Evolutionary conservation across 2,113 vertebrate genomes (phyloP), one percentile per base, ranked within the genome.

Genomic region (Phoenicopterus ruber): DNA sequence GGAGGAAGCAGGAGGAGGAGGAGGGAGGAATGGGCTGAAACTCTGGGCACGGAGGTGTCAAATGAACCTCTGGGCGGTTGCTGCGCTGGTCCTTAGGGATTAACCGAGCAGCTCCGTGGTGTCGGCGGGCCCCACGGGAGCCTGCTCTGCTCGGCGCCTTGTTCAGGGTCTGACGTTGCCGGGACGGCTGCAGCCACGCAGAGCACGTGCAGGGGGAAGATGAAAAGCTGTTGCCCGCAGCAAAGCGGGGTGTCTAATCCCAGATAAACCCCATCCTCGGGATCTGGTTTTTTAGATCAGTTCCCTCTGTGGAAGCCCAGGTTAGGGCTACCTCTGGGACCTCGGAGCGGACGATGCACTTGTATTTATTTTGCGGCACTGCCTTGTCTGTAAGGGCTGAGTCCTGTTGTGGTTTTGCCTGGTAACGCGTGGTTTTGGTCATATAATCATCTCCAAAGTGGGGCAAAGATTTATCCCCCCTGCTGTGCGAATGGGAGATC

Each of bases 301-400:
- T 32, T 86, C 59, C 38, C n/a, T 14, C 2, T 1, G 6, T 42
- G 40, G 25, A 47, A 81, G 52, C 7, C 29, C 34, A 55, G 40
- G n/a, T 67, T 55, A n/a, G 54, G 31, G 63, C 28, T 63, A 2
- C 13, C 70, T 42, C 42, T 57, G 31, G 57, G 63, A 58, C 42
- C 52, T 66, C 0, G 2, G 26, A 24, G 24, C 0, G 0, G 42
- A 18, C 0, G 1, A 19, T n/a, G 47, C 31, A 32, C 18, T 62
- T 58, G 3, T 3, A 6, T 52, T 46, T 54, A 3, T 44, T 85
- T 72, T 67, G 29, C 0, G 4, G 65, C 3, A 4, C 58, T 78
- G 29, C 32, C 20, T 58, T n/a, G 7, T 28, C 38, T 44, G 12
- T 36, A 7, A 21, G 58, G 42, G 38, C 32, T 32, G 77, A 32